phyloP scores from a whole-genome alignment of 2,888 invertebrate species.

The Scaptomyza reducta region DNA sequence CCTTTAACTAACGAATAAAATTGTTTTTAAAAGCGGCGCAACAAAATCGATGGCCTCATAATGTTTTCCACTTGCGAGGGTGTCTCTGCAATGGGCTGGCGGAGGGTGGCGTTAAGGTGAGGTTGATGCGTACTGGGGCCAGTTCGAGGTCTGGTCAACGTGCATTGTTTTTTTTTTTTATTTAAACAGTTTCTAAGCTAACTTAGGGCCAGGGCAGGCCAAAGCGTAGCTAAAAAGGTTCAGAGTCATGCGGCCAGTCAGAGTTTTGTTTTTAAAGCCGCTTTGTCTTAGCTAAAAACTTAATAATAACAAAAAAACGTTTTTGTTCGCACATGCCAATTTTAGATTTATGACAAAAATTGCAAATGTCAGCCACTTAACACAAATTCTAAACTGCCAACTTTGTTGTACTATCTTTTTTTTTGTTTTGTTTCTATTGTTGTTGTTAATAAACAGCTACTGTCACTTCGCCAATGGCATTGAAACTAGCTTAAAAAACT shows the following conservation, averaged over 20 bases:
- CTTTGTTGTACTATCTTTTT: constrained; percentile 21
- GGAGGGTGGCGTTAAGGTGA: neutral
- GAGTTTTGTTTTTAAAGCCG: constrained; percentile 11
- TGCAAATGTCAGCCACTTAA: constrained; percentile 46
- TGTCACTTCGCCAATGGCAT: constrained; percentile 40
- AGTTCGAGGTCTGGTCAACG: constrained; percentile 66
- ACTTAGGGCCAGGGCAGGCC: constrained; percentile 61
- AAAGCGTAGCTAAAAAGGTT: constrained; percentile 38
- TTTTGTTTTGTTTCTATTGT: constrained; percentile 14
- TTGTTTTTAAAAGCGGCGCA: constrained; percentile 52
- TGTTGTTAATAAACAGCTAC: constrained; percentile 30
- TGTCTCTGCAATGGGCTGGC: neutral
- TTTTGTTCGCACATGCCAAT: constrained; percentile 23
- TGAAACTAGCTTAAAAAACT: constrained; percentile 32
- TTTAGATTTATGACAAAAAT: constrained; percentile 45
- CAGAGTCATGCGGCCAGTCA: constrained; percentile 33
- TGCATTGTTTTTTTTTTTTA: constrained; percentile 33
- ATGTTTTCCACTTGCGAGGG: constrained; percentile 40
- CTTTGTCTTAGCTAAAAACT: neutral
- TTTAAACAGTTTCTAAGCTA: constrained; percentile 55
- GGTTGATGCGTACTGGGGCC: constrained; percentile 20
- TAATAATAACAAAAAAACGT: neutral
- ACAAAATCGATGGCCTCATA: constrained; percentile 81
- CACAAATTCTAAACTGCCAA: constrained; percentile 50
- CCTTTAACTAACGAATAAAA: constrained; percentile 64